A percentile compares a stretch with the other conserved stretches of the same genome.
These are phyloP conservation scores for Virgularia gustaviana DNA, from an alignment of 92 coral and sea anemone species.

Conservation along the genomic window DNA sequence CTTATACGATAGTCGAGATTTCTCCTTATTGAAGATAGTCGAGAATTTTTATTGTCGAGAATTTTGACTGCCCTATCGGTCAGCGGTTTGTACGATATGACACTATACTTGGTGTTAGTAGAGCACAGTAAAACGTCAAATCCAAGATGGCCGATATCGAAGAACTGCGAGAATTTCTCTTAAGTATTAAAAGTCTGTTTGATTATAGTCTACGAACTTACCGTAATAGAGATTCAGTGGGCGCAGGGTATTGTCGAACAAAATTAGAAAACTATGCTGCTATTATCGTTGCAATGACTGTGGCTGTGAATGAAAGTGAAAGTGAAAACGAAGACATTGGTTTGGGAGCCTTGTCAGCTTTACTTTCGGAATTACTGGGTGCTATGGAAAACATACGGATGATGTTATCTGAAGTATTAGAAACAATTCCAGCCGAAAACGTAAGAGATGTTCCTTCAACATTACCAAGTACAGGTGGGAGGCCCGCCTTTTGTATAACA, in stretches of 20 bases:
- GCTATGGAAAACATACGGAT: not conserved
- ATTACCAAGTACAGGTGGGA: conserved; percentile 57
- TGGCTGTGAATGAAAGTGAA: not conserved
- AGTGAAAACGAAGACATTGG: not conserved
- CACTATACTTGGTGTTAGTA: not conserved
- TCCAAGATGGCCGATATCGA: conserved; percentile 1
- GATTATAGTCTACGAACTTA: not conserved
- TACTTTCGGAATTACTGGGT: not conserved
- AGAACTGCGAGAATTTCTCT: not conserved
- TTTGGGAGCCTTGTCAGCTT: not conserved
- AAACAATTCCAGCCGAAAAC: not conserved
- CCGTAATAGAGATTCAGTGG: not conserved
- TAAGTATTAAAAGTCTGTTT: conserved; percentile 3
- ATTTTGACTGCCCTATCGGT: not conserved
- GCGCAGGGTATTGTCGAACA: not conserved
- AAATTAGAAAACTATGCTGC: not conserved
- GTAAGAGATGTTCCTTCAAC: not conserved
- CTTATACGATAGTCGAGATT: not conserved
- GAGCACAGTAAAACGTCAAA: too few species aligned
- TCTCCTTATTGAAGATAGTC: not conserved
- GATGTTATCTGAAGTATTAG: not conserved
- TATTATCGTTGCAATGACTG: not conserved
- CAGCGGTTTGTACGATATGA: not conserved
- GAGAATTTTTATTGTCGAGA: not conserved
- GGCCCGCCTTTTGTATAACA: conserved; percentile 46